These are phyloP conservation scores for Diachrysia chrysitis DNA, from an alignment of 2,888 invertebrate species.

Conservation along the genomic window DNA sequence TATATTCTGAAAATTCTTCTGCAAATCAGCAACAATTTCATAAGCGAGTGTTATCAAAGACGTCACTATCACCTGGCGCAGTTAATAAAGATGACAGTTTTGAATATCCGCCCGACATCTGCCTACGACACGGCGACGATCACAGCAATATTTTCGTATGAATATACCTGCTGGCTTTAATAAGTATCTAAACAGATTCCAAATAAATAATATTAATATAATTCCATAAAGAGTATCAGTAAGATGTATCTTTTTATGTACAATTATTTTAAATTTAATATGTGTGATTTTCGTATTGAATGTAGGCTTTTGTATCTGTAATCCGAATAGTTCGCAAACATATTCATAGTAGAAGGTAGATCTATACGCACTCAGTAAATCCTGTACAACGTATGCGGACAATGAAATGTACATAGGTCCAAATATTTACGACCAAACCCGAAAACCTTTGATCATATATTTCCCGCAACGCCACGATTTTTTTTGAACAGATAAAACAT, in stretches of 20 bases:
- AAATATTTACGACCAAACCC: conserved; percentile 8
- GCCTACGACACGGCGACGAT: conserved; percentile 56
- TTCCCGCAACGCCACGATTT: conserved; percentile 23
- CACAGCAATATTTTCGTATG: conserved; percentile 49
- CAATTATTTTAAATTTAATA: too few relatives aligned
- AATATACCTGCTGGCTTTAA: conserved; percentile 29
- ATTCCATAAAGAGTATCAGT: neutral
- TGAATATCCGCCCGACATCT: conserved; percentile 67
- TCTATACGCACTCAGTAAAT: neutral
- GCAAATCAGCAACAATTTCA: conserved; percentile 46
- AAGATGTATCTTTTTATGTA: too few relatives aligned
- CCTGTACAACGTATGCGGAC: neutral
- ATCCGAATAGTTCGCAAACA: neutral
- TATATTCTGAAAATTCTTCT: neutral
- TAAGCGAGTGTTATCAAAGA: conserved; percentile 52
- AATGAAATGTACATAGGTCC: neutral
- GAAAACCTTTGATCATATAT: conserved; percentile 26
- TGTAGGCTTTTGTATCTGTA: too few relatives aligned
- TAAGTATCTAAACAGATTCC: conserved; percentile 34
- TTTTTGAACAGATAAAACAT: conserved; percentile 41
- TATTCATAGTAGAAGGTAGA: neutral
- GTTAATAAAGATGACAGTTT: conserved; percentile 67
- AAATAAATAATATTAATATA: conserved; percentile 13
- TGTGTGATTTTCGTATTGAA: too few relatives aligned
- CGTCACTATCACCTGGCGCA: conserved; percentile 64